Percentiles rank a stretch among this genome's conserved stretches.
Conservation (phyloP, 2,113 vertebrate species). For the Myotis yumanensis region DNA sequence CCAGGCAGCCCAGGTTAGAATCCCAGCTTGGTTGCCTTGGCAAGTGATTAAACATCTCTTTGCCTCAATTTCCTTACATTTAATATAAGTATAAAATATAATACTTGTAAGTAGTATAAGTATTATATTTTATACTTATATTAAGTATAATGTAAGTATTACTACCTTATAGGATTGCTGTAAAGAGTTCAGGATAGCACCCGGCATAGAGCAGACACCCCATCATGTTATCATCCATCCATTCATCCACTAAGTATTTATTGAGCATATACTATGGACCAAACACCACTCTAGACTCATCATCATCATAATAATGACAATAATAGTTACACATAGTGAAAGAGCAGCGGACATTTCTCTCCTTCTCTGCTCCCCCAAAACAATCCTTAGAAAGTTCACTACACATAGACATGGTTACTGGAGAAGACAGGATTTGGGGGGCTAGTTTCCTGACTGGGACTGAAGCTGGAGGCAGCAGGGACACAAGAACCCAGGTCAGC, state of each 20-base stretch:
- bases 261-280: neutral
- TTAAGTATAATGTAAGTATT: neutral
- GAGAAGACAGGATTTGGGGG: neutral
- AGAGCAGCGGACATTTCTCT: neutral
- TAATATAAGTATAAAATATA: neutral
- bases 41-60: neutral
- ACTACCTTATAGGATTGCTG: too few species aligned
- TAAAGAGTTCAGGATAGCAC: neutral
- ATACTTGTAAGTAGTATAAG: too few species aligned
- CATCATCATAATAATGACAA: neutral
- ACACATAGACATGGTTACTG: neutral
- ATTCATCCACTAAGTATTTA: neutral
- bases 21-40: neutral
- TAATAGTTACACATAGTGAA: neutral
- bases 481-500: neutral
- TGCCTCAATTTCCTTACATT: neutral
- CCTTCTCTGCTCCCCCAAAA: fast-evolving
- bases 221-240: too few species aligned
- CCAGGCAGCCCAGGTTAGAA: neutral
- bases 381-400: neutral
- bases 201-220: neutral
- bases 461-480: neutral
- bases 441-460: neutral
- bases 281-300: neutral
- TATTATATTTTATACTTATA: neutral